phyloP scores from a whole-genome alignment of 2,797 vertebrate species.

The Todus mexicanus region DNA sequence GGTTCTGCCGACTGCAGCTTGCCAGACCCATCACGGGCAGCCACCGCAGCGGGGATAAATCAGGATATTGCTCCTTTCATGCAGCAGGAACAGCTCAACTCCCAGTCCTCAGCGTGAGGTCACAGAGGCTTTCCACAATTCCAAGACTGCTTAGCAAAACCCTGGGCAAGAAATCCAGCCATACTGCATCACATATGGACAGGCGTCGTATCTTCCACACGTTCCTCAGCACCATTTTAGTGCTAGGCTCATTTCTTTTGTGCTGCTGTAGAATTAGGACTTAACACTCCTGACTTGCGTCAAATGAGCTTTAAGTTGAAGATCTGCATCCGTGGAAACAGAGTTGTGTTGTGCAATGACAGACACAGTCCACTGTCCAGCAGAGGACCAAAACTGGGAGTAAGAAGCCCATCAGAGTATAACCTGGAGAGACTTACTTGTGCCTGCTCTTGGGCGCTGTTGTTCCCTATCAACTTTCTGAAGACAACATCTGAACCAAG shows the following conservation, averaged over 20 bases:
- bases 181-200: neutral
- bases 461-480: neutral
- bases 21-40: constrained; percentile 1
- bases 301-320: neutral
- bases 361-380: neutral
- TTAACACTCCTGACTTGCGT: neutral
- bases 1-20: neutral
- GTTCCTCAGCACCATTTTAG: neutral
- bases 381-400: neutral
- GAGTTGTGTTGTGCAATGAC: rapidly evolving
- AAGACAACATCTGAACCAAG: neutral
- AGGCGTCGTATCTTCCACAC: neutral
- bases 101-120: neutral
- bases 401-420: neutral
- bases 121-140: neutral
- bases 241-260: neutral
- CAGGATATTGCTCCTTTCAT: neutral
- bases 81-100: neutral
- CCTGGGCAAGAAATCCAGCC: neutral
- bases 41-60: neutral
- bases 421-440: neutral
- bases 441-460: neutral
- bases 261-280: neutral
- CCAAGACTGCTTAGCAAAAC: neutral
- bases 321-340: neutral